Evolutionary conservation across 2,113 vertebrate species (phyloP), one percentile per base, ranked within the genome.

Genomic region (Trematomus loennbergii): DNA sequence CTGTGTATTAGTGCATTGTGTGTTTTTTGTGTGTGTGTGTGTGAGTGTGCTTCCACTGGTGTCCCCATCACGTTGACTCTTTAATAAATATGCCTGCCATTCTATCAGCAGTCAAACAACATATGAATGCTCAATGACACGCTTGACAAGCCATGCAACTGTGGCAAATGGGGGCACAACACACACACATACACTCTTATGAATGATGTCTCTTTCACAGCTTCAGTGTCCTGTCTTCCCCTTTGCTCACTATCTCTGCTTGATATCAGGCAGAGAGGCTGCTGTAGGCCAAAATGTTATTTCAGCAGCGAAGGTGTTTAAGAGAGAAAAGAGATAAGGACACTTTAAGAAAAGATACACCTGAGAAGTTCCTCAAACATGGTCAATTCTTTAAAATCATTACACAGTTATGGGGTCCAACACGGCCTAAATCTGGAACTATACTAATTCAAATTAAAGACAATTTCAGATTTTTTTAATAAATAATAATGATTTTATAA

Each of bases 111-210:
- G 83, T 88, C 85, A 88, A 89, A 88, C 89, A 90, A 90, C 84
- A 85, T 89, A 85, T 91, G 91, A 93, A 89, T 87, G 89, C 84
- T 94, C 90, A 89, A 86, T 94, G 90, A 92, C 89, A 89, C 60
- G 82, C 83, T 90, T 94, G 91, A 93, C 87, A 91, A 92, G 87
- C 81, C 81, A 86, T 90, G 89, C 84, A 79, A 88, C 79, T 81
- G 85, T 86, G 84, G 86, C 65, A 87, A 88, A 84, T 84, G 55
- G 74, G 22, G 40, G 17, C 76, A 5, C 68, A 15, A 8, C 58
- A 3, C 64, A n/a, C 67, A 45, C 29, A 53, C 50, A 67, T n/a
- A 58, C 12, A 48, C 45, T 50, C 72, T 71, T 69, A 69, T 86
- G 64, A 87, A 61, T 86, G 87, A 91, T 87, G 67, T 86, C 89